Conservation (phyloP, 2,797 vertebrate species). For the Syndactyla subalaris region DNA sequence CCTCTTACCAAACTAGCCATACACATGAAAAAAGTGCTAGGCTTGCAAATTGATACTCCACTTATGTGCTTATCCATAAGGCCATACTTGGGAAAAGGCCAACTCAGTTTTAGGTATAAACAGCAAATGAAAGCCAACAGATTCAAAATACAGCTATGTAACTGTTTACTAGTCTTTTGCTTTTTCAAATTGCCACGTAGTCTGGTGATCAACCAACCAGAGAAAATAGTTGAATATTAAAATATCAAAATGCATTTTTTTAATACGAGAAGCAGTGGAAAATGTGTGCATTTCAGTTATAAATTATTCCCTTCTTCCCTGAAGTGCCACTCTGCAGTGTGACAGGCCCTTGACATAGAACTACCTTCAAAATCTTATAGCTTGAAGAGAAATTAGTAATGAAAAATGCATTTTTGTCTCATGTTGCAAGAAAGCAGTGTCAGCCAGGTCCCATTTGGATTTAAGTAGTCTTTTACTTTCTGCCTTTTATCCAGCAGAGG, state of each 20-base stretch:
- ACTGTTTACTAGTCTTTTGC: neutral
- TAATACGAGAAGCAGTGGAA: neutral
- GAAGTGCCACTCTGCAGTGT: neutral
- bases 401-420: neutral
- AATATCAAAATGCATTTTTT: neutral
- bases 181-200: neutral
- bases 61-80: fast-evolving
- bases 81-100: neutral
- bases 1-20: neutral
- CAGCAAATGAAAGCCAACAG: neutral
- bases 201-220: neutral
- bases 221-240: neutral
- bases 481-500: conserved; percentile 41
- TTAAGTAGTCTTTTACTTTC: neutral
- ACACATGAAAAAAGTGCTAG: neutral
- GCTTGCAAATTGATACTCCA: neutral
- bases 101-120: neutral
- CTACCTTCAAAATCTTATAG: neutral
- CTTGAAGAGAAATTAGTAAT: neutral
- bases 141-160: neutral
- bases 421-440: neutral
- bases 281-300: neutral
- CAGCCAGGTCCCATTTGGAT: neutral
- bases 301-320: neutral
- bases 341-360: neutral